Percentiles rank a stretch among this genome's conserved stretches.
These are phyloP conservation scores for Resseliella maxima DNA, from an alignment of 2,888 invertebrate genomes.

Conservation along the genomic window DNA sequence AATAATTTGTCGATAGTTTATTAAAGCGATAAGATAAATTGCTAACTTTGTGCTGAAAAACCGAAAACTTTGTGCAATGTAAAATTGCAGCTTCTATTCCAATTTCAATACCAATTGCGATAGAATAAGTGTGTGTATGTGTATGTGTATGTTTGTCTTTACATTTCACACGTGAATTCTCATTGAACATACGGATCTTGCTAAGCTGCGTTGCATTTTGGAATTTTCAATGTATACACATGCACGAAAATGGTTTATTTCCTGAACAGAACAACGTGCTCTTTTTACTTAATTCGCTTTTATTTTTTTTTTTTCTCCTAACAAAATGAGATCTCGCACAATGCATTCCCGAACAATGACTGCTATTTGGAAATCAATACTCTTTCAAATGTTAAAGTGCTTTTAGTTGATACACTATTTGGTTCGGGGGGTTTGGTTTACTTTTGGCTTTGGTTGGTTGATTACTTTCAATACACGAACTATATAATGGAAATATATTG, in stretches of 20 bases:
- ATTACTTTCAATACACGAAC: background rate
- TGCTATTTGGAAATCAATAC: background rate
- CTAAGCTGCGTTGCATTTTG: no score
- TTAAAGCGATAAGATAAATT: conserved; percentile 23
- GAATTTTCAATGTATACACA: no score
- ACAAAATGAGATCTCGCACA: background rate
- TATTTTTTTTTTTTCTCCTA: background rate
- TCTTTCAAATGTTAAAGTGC: background rate
- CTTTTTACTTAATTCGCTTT: no score
- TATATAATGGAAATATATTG: background rate
- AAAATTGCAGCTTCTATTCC: background rate
- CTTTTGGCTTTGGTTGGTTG: background rate
- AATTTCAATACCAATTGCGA: background rate
- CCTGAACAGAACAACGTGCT: no score
- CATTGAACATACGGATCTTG: no score
- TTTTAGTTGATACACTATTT: background rate
- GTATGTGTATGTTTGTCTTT: background rate
- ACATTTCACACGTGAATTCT: no score
- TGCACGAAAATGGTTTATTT: no score
- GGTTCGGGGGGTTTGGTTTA: background rate
- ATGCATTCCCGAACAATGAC: background rate
- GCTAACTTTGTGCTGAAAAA: background rate
- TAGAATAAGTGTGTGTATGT: background rate
- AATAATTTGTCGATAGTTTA: conserved; percentile 23
- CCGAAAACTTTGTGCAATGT: background rate